Evolutionary conservation across 2,888 invertebrate genomes (phyloP).

Genomic region (Xylota segnis): DNA sequence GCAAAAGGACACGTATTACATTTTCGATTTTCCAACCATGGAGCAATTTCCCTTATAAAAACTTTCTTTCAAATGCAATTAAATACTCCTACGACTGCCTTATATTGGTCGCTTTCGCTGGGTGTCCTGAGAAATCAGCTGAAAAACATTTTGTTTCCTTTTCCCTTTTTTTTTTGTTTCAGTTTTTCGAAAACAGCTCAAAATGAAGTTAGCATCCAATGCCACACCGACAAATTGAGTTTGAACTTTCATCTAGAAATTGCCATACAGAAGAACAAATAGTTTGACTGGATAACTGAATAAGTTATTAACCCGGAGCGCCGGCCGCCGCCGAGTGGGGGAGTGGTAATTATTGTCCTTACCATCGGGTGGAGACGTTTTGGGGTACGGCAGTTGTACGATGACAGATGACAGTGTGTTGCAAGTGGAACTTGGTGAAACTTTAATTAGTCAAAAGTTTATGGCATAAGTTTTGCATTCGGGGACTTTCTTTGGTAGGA

Average conservation of each 20-base stretch:
- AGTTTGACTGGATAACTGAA: constrained; percentile 67
- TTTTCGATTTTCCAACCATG: constrained; percentile 66
- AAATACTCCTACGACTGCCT: constrained; percentile 39
- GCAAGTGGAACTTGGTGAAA: constrained; percentile 60
- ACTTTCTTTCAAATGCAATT: constrained; percentile 72
- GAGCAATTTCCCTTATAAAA: constrained; percentile 68
- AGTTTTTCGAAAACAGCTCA: constrained; percentile 42
- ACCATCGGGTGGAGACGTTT: not conserved
- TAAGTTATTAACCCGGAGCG: constrained; percentile 64
- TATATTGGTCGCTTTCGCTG: not conserved
- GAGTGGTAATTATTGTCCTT: constrained; percentile 59
- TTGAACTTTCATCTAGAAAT: constrained; percentile 63
- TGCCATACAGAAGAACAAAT: constrained; percentile 57
- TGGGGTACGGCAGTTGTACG: constrained; percentile 17
- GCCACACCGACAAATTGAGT: constrained; percentile 67
- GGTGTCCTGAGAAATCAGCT: constrained; percentile 33
- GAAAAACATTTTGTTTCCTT: constrained; percentile 42
- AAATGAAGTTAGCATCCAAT: constrained; percentile 63
- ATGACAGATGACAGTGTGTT: constrained; percentile 61
- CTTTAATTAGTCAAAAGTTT: constrained; percentile 75
- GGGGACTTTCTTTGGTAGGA: not conserved
- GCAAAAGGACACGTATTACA: constrained; percentile 48
- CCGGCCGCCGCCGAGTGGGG: not conserved
- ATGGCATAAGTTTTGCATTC: constrained; percentile 55
- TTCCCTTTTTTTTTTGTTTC: constrained; percentile 12